Base-by-base conservation (phyloP, 1,140 invertebrate species). In the Grapholita molesta region DNA sequence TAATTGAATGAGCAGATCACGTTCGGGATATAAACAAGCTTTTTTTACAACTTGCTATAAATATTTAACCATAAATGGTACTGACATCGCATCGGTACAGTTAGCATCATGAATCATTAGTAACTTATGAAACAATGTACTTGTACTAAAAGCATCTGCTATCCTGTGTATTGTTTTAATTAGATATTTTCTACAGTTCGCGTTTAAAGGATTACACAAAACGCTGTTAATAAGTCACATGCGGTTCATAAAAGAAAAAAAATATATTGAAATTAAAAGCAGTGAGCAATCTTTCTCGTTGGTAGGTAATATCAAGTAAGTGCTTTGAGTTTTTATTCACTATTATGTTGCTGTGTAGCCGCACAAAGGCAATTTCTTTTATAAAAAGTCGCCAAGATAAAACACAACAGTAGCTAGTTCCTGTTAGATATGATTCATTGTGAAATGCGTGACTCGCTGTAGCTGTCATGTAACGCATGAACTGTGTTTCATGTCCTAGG, bases 271-370 rank as follows among this genome's bases (percentile, higher is more conserved):
- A 61, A 32, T 61, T 32, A 32, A 61, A 61, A 61, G n/a, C 28
- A 61, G 12, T n/a, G n/a, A 28, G 55, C 23, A 30, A 61, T 61
- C 6, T 61, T 61, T 61, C 55, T 48, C 55, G 25, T n/a, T 11
- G n/a, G 24, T 61, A 28, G 24, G 55, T 61, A 61, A 30, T 61
- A 61, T 61, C 55, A 61, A 28, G 25, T 61, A 61, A 61, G 55
- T 61, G 25, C 55, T 61, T 61, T 28, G 55, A 61, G 55, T 61
- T 61, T 61, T 61, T 61, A 61, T 61, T 61, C 28, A 4, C 55
- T 25, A 61, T 61, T 61, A 30, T 61, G 55, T 61, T 61, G 25
- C 55, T 30, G 55, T 30, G 55, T 12, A 30, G 55, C 25, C 11
- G 25, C 7, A 61, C 55, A 28, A 28, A 28, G 55, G 55, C 25